Conservation (phyloP, 2,797 vertebrate genomes). For the Tarsius wallacei region DNA sequence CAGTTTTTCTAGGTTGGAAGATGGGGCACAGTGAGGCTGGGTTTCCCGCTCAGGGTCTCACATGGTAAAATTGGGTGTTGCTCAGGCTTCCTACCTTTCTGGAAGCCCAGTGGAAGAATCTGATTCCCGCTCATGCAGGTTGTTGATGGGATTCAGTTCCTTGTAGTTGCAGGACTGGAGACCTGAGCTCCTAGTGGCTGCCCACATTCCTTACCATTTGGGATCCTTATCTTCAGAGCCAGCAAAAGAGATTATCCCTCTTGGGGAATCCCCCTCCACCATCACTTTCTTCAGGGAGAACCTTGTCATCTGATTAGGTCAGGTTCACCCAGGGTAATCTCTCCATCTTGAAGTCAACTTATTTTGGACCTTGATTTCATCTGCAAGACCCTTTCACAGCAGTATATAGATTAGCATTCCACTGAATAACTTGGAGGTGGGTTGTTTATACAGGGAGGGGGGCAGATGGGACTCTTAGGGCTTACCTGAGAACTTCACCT, state of each 20-base stretch:
- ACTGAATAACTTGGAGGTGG: neutral
- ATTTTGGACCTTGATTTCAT: neutral
- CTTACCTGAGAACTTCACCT: neutral
- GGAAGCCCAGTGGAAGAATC: neutral
- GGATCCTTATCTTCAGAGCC: neutral
- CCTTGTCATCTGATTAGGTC: neutral
- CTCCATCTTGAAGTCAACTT: neutral
- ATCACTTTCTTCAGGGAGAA: neutral
- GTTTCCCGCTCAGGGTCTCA: neutral
- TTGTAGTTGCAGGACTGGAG: neutral
- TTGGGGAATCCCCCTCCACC: neutral
- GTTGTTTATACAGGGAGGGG: neutral
- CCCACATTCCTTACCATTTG: neutral
- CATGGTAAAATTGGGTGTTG: rapidly evolving
- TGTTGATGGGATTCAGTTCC: neutral
- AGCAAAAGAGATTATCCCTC: too few species aligned
- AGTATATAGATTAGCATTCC: neutral
- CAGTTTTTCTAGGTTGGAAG: neutral
- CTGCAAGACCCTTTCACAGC: neutral
- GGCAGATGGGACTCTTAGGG: rapidly evolving
- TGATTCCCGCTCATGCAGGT: neutral
- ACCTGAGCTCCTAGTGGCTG: neutral
- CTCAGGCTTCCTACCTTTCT: neutral
- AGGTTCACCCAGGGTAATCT: neutral
- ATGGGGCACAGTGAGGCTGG: rapidly evolving